These are phyloP conservation scores for Theropithecus gelada DNA, from an alignment of 2,113 vertebrate genomes.

Conservation along the genomic window DNA sequence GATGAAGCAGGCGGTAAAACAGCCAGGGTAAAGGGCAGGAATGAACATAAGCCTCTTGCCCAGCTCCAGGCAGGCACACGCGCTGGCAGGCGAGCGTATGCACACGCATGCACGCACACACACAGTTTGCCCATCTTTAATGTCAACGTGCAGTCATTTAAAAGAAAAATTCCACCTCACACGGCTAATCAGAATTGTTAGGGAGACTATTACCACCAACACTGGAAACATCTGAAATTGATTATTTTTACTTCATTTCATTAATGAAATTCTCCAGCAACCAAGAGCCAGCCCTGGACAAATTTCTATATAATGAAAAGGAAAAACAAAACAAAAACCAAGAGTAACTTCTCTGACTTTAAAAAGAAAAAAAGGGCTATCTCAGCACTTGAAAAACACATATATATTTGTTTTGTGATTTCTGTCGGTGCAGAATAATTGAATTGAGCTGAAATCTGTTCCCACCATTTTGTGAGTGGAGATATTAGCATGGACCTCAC, in stretches of 20 bases:
- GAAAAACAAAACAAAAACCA: not conserved
- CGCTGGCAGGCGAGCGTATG: rapidly evolving
- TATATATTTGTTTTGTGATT: not conserved
- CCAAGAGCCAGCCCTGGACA: conserved; percentile 21
- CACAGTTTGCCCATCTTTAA: conserved; percentile 81
- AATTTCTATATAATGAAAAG: not conserved
- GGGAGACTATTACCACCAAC: conserved; percentile 85
- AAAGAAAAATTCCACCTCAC: conserved; percentile 86
- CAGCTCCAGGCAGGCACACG: not conserved
- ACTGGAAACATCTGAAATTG: conserved; percentile 84
- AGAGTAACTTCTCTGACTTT: not conserved
- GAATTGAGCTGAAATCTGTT: conserved; percentile 21
- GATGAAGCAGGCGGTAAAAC: not conserved
- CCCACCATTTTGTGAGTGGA: conserved; percentile 82
- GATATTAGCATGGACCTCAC: conserved; percentile 83
- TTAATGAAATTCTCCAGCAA: conserved; percentile 84
- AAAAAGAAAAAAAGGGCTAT: not conserved
- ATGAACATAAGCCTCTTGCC: not conserved
- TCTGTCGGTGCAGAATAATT: not conserved
- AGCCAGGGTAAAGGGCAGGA: not conserved
- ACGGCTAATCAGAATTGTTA: conserved; percentile 85
- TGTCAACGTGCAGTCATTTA: conserved; percentile 80
- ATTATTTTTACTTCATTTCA: conserved; percentile 83
- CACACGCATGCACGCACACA: rapidly evolving
- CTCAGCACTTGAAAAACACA: not conserved